Conservation (phyloP, 2,888 invertebrate genomes). For the Polyommatus icarus region DNA sequence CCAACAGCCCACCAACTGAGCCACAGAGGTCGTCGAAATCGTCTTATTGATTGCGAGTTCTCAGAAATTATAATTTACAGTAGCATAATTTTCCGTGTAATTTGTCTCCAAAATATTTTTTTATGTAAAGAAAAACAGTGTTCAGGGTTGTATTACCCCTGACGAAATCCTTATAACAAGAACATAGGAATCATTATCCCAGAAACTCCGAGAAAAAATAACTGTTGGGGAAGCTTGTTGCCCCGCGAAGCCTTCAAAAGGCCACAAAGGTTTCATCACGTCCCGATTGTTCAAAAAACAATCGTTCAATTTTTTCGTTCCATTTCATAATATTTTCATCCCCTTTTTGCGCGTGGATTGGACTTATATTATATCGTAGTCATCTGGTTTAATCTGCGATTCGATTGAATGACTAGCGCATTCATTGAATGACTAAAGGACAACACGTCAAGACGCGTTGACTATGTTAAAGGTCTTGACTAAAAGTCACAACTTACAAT, state of each 20-base stretch:
- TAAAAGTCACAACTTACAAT: too few relatives aligned
- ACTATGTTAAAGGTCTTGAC: too few relatives aligned
- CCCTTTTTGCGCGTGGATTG: not conserved
- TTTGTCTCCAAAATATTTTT: not conserved
- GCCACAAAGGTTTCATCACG: not conserved
- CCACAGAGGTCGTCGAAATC: too few relatives aligned
- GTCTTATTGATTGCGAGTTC: not conserved
- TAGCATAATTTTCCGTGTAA: not conserved
- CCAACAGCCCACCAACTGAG: too few relatives aligned
- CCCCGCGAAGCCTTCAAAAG: not conserved
- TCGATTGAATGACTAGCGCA: too few relatives aligned
- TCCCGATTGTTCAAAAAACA: constrained; percentile 4
- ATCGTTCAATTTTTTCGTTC: not conserved
- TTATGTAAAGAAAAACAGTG: too few relatives aligned
- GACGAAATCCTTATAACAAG: not conserved
- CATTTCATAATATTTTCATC: constrained; percentile 14
- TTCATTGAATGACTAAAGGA: too few relatives aligned
- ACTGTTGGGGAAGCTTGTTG: not conserved
- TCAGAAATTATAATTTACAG: not conserved
- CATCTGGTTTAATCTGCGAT: too few relatives aligned
- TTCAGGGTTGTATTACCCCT: not conserved
- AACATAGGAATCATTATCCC: not conserved
- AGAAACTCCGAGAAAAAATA: not conserved
- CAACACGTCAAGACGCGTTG: too few relatives aligned
- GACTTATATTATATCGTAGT: too few relatives aligned